A percentile compares a stretch with the other conserved stretches of the same genome.
phyloP scores from a whole-genome alignment of 23 tunicate genomes.

The Styela clava region DNA sequence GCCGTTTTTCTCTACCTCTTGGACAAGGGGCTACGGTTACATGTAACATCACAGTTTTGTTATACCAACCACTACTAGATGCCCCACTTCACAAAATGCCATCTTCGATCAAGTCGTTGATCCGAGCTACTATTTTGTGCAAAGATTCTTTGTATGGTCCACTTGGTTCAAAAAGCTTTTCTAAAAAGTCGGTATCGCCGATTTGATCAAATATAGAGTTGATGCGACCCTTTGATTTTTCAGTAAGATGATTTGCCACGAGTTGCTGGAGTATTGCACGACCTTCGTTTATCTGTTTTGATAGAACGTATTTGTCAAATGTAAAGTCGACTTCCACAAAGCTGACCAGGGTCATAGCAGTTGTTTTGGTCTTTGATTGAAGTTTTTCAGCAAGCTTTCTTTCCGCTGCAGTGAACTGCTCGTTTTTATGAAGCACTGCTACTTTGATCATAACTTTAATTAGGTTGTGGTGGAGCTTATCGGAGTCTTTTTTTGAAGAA shows the following conservation, averaged over 20 bases:
- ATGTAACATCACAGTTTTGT: neutral
- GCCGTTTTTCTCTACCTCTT: too few species aligned
- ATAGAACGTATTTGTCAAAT: constrained; percentile 75
- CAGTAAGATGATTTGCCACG: constrained; percentile 58
- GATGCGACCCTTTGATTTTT: constrained; percentile 59
- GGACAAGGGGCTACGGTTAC: too few species aligned
- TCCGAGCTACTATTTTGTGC: constrained; percentile 33
- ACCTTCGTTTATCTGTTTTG: constrained; percentile 74
- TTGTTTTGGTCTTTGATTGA: constrained; percentile 54
- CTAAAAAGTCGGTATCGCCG: constrained; percentile 85
- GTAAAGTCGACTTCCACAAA: constrained; percentile 86
- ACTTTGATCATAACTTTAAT: constrained; percentile 80
- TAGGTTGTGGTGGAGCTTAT: constrained; percentile 61
- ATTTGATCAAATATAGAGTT: constrained; percentile 71
- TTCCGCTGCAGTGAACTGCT: constrained; percentile 55
- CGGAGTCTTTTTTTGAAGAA: constrained; percentile 67
- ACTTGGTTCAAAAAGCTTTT: constrained; percentile 55
- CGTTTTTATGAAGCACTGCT: constrained; percentile 61
- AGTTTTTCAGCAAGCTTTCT: constrained; percentile 43
- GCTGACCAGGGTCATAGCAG: constrained; percentile 83
- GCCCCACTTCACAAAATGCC: constrained; percentile 42
- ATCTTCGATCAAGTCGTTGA: constrained; percentile 59
- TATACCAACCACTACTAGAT: neutral
- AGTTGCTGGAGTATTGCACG: constrained; percentile 65
- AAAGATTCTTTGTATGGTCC: constrained; percentile 50